Percentiles rank a stretch among this genome's conserved stretches.
Evolutionary conservation across 2,113 vertebrate species (phyloP).

Genomic region (Tetrax tetrax): DNA sequence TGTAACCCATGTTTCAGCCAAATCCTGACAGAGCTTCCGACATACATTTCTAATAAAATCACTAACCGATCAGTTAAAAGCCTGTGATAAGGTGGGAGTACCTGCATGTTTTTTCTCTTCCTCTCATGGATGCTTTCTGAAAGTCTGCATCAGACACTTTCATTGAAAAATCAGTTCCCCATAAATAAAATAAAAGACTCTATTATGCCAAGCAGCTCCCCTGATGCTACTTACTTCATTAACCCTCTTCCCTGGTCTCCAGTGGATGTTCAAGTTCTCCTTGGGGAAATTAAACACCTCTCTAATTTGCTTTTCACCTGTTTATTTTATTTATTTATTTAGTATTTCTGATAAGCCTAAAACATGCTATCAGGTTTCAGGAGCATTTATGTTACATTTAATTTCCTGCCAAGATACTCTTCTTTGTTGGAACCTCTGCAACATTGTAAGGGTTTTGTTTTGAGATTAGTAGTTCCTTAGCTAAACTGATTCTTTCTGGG

Average conservation of each 20-base stretch:
- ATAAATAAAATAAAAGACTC: slow-evolving; percentile 34
- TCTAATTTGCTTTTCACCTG: neutral
- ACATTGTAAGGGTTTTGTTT: neutral
- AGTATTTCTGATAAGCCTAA: neutral
- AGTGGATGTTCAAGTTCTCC: neutral
- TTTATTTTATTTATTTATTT: slow-evolving; percentile 4
- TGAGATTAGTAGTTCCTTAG: neutral
- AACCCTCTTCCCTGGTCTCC: slow-evolving; percentile 8
- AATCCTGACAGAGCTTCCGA: neutral
- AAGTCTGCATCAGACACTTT: neutral
- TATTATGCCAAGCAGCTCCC: slow-evolving; percentile 25
- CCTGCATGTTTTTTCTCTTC: neutral
- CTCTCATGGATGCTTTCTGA: neutral
- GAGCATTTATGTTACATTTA: neutral
- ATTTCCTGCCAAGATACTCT: neutral
- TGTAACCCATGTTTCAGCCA: neutral
- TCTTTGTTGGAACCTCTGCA: neutral
- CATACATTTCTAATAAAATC: neutral
- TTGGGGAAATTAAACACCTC: slow-evolving; percentile 33
- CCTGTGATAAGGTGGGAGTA: neutral
- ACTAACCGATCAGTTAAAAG: neutral
- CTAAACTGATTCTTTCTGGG: neutral
- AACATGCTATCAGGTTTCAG: neutral
- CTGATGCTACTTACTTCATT: slow-evolving; percentile 20
- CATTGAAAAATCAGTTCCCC: neutral